Conservation (phyloP, 2,113 vertebrate genomes). For the Emydura subglobosa region DNA sequence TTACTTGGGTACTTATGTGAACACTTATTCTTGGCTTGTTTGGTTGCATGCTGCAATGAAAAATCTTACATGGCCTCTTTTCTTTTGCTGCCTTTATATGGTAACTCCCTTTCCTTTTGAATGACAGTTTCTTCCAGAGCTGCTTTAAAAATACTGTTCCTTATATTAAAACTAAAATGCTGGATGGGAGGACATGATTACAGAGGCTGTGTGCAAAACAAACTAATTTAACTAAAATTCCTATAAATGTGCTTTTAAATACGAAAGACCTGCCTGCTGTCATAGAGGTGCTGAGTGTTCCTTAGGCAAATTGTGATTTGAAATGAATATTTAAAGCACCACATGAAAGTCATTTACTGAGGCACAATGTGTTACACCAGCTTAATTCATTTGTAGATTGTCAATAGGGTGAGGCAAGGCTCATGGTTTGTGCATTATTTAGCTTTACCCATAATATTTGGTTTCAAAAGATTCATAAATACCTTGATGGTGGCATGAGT, state of each 20-base stretch:
- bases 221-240: neutral
- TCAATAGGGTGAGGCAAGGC: neutral
- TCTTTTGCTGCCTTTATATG: neutral
- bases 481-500: neutral
- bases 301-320: neutral
- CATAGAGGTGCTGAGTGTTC: neutral
- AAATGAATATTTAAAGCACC: neutral
- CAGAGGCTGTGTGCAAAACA: neutral
- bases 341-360: neutral
- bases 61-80: neutral
- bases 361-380: neutral
- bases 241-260: neutral
- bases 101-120: neutral
- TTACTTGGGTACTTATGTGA: constrained; percentile 21
- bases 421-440: neutral
- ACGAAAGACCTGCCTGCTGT: neutral
- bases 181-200: rapidly evolving
- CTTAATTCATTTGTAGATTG: neutral
- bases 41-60: neutral
- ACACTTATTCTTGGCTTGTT: constrained; percentile 10
- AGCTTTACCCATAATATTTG: neutral
- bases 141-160: neutral
- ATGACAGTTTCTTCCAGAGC: neutral
- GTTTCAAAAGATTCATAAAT: neutral
- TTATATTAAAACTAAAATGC: rapidly evolving